Evolutionary conservation across 2,888 invertebrate genomes (phyloP), one percentile per base, ranked within the genome.

Genomic region (Torymus aiolomorphi): DNA sequence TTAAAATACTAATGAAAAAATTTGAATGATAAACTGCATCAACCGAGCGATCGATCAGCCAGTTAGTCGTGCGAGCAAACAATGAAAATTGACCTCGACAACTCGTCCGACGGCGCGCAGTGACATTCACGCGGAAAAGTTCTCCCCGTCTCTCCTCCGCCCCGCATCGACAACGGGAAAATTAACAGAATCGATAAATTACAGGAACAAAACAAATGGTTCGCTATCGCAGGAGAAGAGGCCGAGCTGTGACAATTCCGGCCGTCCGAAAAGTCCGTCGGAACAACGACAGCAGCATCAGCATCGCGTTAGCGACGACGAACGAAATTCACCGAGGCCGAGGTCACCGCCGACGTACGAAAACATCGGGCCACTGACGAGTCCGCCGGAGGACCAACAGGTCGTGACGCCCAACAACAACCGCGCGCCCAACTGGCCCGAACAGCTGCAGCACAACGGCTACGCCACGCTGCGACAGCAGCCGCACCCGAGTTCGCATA

Each of bases 161-260:
- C 42, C 42, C 42, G 42, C 42, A 42, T 42, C 42, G 42, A 42
- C 42, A 42, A 42, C 42, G 20, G 11, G 18, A 18, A 49, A 63
- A 51, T 51, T 65, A 65, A 77, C 51, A 16, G 11, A 69, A 61
- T 56, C 62, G 59, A 56, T 31, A 20, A 74, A 70, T 75, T 76
- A 10, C 57, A 75, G 75, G 67, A 51, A 16, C 13, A 56, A 71
- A 52, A 61, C 62, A 20, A 78, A 75, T 87, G 97, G 97, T 0
- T 97, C 97, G 0, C 90, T 97, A 63, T 96, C 97, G 0, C 91
- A 96, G 20, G 95, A 95, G 84, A 92, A 92, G 85, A 90, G 92
- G 80, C 87, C 88, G 18, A 91, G 90, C 72, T 16, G n/a, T n/a
- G 62, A 52, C 42, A 20, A 14, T 14, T 24, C n/a, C 0, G 11